A percentile compares a stretch with the other conserved stretches of the same genome.
phyloP scores from a whole-genome alignment of 2,113 vertebrate genomes.

The Gracilinanus agilis region DNA sequence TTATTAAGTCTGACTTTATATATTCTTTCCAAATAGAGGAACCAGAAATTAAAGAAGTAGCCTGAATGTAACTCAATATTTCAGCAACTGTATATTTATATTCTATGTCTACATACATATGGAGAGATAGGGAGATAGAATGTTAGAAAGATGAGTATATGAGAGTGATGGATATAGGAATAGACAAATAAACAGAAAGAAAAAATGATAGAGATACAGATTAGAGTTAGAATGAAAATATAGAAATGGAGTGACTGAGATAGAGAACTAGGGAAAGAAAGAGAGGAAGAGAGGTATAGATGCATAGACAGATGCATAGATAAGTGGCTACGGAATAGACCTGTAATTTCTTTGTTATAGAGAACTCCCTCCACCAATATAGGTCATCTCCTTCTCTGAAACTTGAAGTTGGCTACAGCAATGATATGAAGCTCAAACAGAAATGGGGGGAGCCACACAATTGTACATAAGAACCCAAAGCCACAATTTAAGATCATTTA shows the following conservation, averaged over 20 bases:
- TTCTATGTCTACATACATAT: not conserved
- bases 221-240: not conserved
- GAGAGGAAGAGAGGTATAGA: not conserved
- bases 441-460: not conserved
- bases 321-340: too few relatives aligned
- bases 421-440: not conserved
- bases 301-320: not conserved
- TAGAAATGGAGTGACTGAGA: not conserved
- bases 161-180: not conserved
- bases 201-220: not conserved
- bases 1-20: not conserved
- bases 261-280: too few relatives aligned
- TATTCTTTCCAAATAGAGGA: not conserved
- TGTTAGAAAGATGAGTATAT: not conserved
- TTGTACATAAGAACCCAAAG: not conserved
- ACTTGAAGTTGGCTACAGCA: not conserved
- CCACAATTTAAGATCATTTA: not conserved
- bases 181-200: not conserved
- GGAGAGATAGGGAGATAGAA: not conserved
- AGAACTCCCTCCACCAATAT: not conserved
- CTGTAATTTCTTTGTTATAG: not conserved
- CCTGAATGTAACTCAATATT: too few relatives aligned
- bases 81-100: not conserved
- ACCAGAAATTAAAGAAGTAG: too few relatives aligned
- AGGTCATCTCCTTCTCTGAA: not conserved